Base-by-base conservation (phyloP, 2,797 vertebrate species). In the Xiphorhynchus erythropygius region DNA sequence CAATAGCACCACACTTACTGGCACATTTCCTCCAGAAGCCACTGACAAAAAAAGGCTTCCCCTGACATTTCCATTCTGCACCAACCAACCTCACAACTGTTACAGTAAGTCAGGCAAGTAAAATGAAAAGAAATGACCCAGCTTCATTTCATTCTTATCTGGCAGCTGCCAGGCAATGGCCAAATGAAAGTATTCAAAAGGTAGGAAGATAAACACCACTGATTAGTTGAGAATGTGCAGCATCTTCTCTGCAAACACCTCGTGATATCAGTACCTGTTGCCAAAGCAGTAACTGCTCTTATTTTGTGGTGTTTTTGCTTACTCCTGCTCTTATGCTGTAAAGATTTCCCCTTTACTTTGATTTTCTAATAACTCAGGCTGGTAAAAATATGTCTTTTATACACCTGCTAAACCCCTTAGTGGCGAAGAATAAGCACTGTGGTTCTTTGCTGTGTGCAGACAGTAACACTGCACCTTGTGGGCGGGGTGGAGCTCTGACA, bases 1-100 rank as follows among this genome's bases (percentile, higher is more conserved):
- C 52, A 82, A 42, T 21, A 68, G 44, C 63, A 82, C 69, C 35
- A 18, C 2, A 1, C 24, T 73, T 87, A 69, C 28, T 84, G 79
- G 70, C 69, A 44, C 23, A 16, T 94, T 92, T 93, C 77, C 64
- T 89, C 67, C 56, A 76, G 44, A 89, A 96, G 70, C 63, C 81
- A 32, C 90, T 87, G 65, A 60, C 79, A 56, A 80, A 78, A 93
- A 82, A 46, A 18, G n/a, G 15, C 63, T 95, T 93, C 81, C 67
- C 77, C 59, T 82, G 70, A 53, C 32, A 22, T 67, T 92, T 84
- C 56, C 80, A n/a, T 89, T 82, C 63, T 67, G 39, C 35, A 24
- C 50, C 62, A 67, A 65, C 32, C 27, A 33, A 63, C 53, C 53
- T 84, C 64, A 21, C 52, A 53, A 52, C 18, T 49, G 9, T 42